A percentile compares a stretch with the other conserved stretches of the same genome.
Conservation (phyloP, 2,797 vertebrate species). For the Loris lydekkerianus region DNA sequence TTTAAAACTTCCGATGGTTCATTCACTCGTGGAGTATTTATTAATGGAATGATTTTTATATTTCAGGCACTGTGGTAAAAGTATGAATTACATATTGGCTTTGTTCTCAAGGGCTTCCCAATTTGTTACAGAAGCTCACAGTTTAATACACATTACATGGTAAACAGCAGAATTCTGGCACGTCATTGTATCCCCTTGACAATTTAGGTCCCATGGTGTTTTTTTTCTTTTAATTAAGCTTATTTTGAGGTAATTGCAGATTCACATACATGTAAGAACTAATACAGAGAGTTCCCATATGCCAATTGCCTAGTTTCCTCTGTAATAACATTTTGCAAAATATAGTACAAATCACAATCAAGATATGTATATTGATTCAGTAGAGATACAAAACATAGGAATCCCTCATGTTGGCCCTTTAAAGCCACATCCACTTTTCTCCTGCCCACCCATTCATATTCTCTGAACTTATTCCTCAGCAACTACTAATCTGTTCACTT, state of each 20-base stretch:
- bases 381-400: neutral
- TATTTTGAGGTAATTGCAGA: neutral
- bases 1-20: neutral
- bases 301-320: neutral
- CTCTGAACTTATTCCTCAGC: neutral
- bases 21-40: neutral
- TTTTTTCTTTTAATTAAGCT: neutral
- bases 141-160: neutral
- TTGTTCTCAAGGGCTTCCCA: neutral
- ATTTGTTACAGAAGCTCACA: neutral
- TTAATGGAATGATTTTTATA: neutral
- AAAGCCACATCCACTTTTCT: neutral
- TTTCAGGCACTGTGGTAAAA: neutral
- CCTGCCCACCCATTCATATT: neutral
- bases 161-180: neutral
- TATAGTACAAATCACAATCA: neutral
- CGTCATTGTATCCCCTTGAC: neutral
- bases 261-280: neutral
- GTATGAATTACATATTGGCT: neutral
- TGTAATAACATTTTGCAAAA: neutral
- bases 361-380: neutral
- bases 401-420: neutral
- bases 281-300: neutral
- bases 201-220: neutral
- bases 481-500: neutral